These are phyloP conservation scores for Sebastes baramenuke DNA, from an alignment of 2,797 vertebrate species.

Conservation along the genomic window DNA sequence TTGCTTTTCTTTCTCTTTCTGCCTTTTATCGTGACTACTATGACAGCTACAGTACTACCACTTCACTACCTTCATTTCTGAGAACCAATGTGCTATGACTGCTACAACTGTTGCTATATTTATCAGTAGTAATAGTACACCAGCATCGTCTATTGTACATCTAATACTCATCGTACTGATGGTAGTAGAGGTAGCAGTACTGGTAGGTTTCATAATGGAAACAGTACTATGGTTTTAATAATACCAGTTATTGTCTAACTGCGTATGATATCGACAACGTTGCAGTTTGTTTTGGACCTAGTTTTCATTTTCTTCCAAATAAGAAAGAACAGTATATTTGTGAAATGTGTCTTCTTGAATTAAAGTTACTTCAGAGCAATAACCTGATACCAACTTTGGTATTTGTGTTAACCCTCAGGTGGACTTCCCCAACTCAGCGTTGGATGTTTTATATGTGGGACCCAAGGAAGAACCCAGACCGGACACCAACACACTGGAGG, in stretches of 20 bases:
- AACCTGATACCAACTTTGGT: neutral
- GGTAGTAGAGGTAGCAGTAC: neutral
- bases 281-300: neutral
- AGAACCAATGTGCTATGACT: neutral
- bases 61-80: neutral
- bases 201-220: neutral
- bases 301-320: neutral
- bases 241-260: neutral
- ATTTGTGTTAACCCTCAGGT: constrained; percentile 78
- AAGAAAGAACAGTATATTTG: neutral
- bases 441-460: constrained; percentile 89
- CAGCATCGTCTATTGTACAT: neutral
- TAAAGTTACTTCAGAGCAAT: neutral
- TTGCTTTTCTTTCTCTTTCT: neutral
- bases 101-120: neutral
- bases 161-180: neutral
- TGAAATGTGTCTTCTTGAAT: neutral
- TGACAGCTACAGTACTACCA: neutral
- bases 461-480: constrained; percentile 81
- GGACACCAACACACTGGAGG: constrained; percentile 82
- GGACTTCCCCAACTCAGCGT: constrained; percentile 88
- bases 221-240: neutral
- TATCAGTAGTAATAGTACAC: neutral
- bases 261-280: neutral
- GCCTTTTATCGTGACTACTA: neutral